phyloP scores from a whole-genome alignment of 2,113 vertebrate species.

The Nanorana parkeri region DNA sequence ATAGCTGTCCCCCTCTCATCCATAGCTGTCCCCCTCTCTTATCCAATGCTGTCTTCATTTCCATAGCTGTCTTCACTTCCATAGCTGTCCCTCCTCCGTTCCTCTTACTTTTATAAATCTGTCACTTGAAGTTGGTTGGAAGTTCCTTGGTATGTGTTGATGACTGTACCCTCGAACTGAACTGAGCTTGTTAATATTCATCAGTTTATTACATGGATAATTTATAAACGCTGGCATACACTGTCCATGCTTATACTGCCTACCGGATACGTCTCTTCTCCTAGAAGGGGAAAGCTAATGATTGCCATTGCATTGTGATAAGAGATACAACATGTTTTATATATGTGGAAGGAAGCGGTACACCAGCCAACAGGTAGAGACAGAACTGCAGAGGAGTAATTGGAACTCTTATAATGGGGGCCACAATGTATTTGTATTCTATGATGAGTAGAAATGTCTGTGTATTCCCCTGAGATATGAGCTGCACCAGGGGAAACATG shows the following conservation, averaged over 20 bases:
- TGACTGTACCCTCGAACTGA: not conserved
- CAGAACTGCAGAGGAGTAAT: not conserved
- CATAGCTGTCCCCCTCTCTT: no score
- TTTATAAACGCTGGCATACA: slow-evolving; percentile 26
- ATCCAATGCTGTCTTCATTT: no score
- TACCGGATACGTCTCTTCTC: slow-evolving; percentile 9
- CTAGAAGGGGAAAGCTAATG: slow-evolving; percentile 2
- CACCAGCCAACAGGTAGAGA: not conserved
- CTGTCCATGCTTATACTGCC: not conserved
- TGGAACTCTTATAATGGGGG: no score
- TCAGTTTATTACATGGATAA: slow-evolving; percentile 33
- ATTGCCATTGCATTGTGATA: not conserved
- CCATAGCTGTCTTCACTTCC: no score
- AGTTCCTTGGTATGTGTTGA: not conserved
- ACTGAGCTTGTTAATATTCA: slow-evolving; percentile 25
- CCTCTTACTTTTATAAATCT: no score
- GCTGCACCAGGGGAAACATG: no score
- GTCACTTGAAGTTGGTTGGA: not conserved
- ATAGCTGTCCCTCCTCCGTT: no score
- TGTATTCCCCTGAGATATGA: no score
- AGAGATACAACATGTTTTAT: not conserved
- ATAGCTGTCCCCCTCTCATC: no score
- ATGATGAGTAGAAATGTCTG: no score
- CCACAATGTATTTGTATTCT: no score
- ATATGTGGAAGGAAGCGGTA: not conserved